Percentiles rank a stretch among this genome's conserved stretches.
These are phyloP conservation scores for Dendrophyllia cribrosa DNA, from an alignment of 64 coral and sea anemone genomes.

Conservation along the genomic window DNA sequence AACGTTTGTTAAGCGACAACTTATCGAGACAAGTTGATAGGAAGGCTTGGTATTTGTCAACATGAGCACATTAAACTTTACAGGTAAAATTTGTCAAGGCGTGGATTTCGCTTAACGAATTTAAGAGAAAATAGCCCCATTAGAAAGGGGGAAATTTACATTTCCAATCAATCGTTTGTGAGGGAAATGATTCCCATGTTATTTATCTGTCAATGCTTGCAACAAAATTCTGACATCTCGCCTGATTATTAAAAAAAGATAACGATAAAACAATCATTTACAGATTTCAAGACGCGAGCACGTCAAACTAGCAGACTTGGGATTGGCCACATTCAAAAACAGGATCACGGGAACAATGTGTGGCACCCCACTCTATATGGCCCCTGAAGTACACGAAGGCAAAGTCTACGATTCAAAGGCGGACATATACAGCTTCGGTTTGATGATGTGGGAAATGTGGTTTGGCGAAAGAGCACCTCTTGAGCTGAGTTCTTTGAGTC, in stretches of 20 bases:
- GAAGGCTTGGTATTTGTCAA: too few relatives aligned
- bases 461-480: neutral
- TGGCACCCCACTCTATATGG: neutral
- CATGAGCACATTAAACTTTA: too few relatives aligned
- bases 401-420: neutral
- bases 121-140: too few relatives aligned
- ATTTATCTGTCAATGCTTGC: too few relatives aligned
- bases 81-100: too few relatives aligned
- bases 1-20: too few relatives aligned
- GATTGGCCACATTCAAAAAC: neutral
- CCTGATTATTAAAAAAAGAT: neutral
- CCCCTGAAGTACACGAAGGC: neutral
- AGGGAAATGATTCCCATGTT: too few relatives aligned
- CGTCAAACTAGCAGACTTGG: constrained; percentile 14
- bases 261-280: neutral
- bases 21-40: too few relatives aligned
- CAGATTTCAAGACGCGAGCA: neutral
- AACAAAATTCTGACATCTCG: neutral
- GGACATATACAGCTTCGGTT: constrained; percentile 12
- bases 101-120: too few relatives aligned
- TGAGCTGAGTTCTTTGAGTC: neutral
- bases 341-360: neutral
- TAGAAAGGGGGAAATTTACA: too few relatives aligned
- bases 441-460: neutral
- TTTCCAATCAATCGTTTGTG: too few relatives aligned